A percentile compares a stretch with the other conserved stretches of the same genome.
These are phyloP conservation scores for Eupeodes latifasciatus DNA, from an alignment of 2,888 invertebrate species.

Conservation along the genomic window DNA sequence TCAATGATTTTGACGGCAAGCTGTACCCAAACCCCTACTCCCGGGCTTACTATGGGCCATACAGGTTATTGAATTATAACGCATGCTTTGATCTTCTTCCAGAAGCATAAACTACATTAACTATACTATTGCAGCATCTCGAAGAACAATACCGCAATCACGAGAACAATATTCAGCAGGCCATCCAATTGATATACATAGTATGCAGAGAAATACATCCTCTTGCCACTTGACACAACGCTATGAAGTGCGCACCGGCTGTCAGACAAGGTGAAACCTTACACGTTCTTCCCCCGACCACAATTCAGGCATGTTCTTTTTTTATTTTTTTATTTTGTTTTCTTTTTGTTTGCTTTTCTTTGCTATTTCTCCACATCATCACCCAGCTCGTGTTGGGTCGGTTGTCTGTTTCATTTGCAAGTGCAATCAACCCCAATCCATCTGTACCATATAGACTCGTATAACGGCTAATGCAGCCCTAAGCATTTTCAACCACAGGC, in stretches of 20 bases:
- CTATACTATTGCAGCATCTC: conserved; percentile 50
- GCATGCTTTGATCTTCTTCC: conserved; percentile 23
- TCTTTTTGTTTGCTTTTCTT: conserved; percentile 22
- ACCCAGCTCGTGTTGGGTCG: conserved; percentile 57
- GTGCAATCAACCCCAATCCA: conserved; percentile 75
- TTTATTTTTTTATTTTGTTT: conserved; percentile 28
- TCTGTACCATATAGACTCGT: conserved; percentile 48
- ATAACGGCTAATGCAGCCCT: conserved; percentile 71
- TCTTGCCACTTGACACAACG: conserved; percentile 74
- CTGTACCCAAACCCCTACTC: neutral
- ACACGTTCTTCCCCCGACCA: conserved; percentile 65
- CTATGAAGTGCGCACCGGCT: conserved; percentile 59
- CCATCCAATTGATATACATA: conserved; percentile 62
- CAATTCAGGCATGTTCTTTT: conserved; percentile 57
- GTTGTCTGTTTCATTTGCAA: conserved; percentile 73
- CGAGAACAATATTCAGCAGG: conserved; percentile 52
- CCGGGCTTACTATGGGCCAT: neutral
- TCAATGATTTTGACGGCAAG: conserved; percentile 42
- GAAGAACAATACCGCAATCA: conserved; percentile 65
- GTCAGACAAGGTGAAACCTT: conserved; percentile 76
- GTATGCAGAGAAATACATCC: conserved; percentile 54
- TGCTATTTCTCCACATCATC: conserved; percentile 36
- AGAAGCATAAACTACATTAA: conserved; percentile 41
- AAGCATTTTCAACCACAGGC: conserved; percentile 66
- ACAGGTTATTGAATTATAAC: conserved; percentile 59